These are phyloP conservation scores for Telmatherina bonti DNA, from an alignment of 2,797 vertebrate species.

Conservation along the genomic window DNA sequence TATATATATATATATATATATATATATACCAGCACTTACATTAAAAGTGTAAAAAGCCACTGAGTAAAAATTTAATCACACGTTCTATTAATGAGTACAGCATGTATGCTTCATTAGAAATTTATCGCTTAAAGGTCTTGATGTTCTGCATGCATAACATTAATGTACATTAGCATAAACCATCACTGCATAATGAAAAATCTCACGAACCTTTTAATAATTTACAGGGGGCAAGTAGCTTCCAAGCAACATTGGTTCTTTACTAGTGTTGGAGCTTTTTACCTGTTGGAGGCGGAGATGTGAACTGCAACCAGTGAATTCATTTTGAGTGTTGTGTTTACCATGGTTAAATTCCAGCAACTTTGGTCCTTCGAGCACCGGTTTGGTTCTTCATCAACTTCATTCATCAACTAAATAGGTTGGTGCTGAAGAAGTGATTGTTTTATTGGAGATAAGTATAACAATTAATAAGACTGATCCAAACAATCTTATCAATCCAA, in stretches of 20 bases:
- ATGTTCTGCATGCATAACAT: neutral
- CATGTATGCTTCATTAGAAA: neutral
- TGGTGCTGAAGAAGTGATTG: neutral
- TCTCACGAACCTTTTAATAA: neutral
- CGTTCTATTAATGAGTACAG: neutral
- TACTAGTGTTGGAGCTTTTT: too few relatives aligned
- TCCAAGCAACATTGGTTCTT: neutral
- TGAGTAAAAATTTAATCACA: neutral
- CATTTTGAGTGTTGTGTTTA: neutral
- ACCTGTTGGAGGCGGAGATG: too few relatives aligned
- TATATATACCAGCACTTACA: constrained; percentile 6
- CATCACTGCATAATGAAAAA: neutral
- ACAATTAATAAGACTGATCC: too few relatives aligned
- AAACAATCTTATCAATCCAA: too few relatives aligned
- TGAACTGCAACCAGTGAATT: too few relatives aligned
- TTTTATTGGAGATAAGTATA: neutral
- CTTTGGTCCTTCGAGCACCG: neutral
- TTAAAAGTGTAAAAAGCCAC: neutral
- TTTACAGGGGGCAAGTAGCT: neutral
- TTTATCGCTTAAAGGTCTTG: neutral
- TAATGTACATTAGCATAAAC: neutral
- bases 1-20: too few relatives aligned
- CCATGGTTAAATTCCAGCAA: neutral
- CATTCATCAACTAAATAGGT: too few relatives aligned
- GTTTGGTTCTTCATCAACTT: neutral